A percentile compares a stretch with the other conserved stretches of the same genome.
phyloP scores from a whole-genome alignment of 1,140 invertebrate genomes.

The Colletes gigas region DNA sequence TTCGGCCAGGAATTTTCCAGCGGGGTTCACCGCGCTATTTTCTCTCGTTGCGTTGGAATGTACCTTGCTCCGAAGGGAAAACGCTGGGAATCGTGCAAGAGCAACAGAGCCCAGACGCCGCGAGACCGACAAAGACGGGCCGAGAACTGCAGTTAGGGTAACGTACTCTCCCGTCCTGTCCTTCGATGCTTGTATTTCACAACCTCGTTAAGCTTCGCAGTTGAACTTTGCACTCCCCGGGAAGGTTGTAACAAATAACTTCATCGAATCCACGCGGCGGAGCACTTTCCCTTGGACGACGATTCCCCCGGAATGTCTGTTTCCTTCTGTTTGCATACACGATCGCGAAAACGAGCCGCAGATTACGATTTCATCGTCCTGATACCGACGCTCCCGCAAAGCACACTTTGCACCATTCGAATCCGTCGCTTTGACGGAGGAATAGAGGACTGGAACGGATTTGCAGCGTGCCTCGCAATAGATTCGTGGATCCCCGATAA shows the following conservation, averaged over 20 bases:
- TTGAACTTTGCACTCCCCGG: slow-evolving; percentile 27
- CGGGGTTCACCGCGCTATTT: slow-evolving; percentile 43
- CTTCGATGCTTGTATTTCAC: slow-evolving; percentile 28
- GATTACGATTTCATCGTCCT: slow-evolving; percentile 4
- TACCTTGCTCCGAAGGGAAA: slow-evolving; percentile 19
- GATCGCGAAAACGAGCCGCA: not conserved
- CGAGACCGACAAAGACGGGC: not conserved
- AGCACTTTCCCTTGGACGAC: not conserved
- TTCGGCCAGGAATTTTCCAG: slow-evolving; percentile 37
- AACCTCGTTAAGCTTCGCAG: slow-evolving; percentile 36
- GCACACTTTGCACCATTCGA: too few relatives aligned
- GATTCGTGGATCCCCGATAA: too few relatives aligned
- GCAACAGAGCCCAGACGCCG: not conserved
- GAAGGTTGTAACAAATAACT: slow-evolving; percentile 34
- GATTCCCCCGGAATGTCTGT: slow-evolving; percentile 3
- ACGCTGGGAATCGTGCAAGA: not conserved
- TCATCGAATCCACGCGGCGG: slow-evolving; percentile 1
- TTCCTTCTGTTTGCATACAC: slow-evolving; percentile 9
- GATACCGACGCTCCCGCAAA: not conserved
- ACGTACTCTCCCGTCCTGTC: not conserved
- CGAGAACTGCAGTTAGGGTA: slow-evolving; percentile 10
- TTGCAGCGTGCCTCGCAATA: too few relatives aligned
- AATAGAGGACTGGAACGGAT: too few relatives aligned
- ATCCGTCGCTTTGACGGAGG: too few relatives aligned
- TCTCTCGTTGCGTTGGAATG: slow-evolving; percentile 38